Base-by-base conservation (phyloP, 2,888 invertebrate genomes). In the Coelopa pilipes region DNA sequence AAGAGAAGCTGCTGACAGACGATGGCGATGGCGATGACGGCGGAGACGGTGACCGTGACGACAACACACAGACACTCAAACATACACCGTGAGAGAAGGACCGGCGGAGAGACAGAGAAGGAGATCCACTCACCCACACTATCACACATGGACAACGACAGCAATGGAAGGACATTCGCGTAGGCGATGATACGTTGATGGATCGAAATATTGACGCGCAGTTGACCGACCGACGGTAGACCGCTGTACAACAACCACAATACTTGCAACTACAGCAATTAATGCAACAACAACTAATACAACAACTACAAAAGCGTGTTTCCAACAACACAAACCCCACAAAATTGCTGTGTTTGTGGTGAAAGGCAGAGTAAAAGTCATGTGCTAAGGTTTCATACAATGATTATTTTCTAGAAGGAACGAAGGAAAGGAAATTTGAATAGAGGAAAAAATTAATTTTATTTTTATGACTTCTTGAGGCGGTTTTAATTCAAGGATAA, bases 331-430 rank as follows among this genome's bases (percentile, higher is more conserved):
- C 53, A 63, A 50, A 62, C 63, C 68, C 67, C 71, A 74, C 72
- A 74, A 72, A 68, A 72, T 72, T 57, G 72, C 63, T 71, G 65
- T 72, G 49, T 72, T 71, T 50, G 72, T 70, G 53, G 34, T 34
- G 34, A 34, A 34, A 2, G 34, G 7, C 7, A 34, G 34, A 34
- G 7, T 34, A 7, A 34, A 34, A 34, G 2, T 4, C 34, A 34
- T 34, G 4, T 34, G 4, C 34, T n/a, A n/a, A n/a, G n/a, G n/a
- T n/a, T n/a, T n/a, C n/a, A n/a, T n/a, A n/a, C n/a, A n/a, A n/a
- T n/a, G n/a, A n/a, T n/a, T n/a, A n/a, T n/a, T n/a, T n/a, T n/a
- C n/a, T n/a, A n/a, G n/a, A n/a, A n/a, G n/a, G n/a, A n/a, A n/a
- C n/a, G n/a, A n/a, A n/a, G n/a, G n/a, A n/a, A n/a, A n/a, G n/a